A percentile compares a stretch with the other conserved stretches of the same genome.
phyloP scores from a whole-genome alignment of 2,888 invertebrate species.

The Andricus curvator region DNA sequence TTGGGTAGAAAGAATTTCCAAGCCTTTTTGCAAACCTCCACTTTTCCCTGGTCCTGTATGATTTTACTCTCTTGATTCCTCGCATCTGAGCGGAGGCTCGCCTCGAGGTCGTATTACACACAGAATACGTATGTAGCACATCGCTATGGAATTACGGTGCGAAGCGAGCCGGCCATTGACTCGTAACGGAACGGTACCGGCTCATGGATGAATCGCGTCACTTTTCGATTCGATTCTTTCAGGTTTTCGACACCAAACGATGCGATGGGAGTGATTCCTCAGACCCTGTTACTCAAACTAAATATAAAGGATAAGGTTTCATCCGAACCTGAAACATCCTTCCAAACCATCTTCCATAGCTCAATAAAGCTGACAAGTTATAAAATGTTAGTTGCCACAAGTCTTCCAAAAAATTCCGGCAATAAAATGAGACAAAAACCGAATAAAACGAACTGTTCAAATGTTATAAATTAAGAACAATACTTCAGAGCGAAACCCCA shows the following conservation, averaged over 20 bases:
- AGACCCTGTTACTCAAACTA: background rate
- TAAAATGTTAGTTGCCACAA: too few species aligned
- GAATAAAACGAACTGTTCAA: too few species aligned
- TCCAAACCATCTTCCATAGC: too few species aligned
- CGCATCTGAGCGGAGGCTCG: conserved; percentile 5
- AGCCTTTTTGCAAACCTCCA: background rate
- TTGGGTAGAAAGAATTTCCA: background rate
- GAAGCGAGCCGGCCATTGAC: conserved; percentile 68
- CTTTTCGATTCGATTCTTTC: conserved; percentile 43
- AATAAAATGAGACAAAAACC: too few species aligned
- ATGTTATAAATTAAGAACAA: too few species aligned
- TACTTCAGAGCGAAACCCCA: too few species aligned
- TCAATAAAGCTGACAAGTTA: too few species aligned
- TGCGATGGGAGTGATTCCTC: background rate
- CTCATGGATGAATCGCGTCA: conserved; percentile 54
- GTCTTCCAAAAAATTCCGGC: too few species aligned
- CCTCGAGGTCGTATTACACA: conserved; percentile 10
- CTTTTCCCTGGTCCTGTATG: conserved; percentile 23
- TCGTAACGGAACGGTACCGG: conserved; percentile 70
- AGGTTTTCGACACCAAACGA: conserved; percentile 17
- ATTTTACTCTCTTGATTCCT: conserved; percentile 36
- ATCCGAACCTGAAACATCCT: background rate
- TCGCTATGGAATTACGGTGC: conserved; percentile 28
- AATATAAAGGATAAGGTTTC: background rate
- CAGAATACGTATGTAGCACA: conserved; percentile 36